Evolutionary conservation across 2,113 vertebrate genomes (phyloP).

Genomic region (Castor canadensis): DNA sequence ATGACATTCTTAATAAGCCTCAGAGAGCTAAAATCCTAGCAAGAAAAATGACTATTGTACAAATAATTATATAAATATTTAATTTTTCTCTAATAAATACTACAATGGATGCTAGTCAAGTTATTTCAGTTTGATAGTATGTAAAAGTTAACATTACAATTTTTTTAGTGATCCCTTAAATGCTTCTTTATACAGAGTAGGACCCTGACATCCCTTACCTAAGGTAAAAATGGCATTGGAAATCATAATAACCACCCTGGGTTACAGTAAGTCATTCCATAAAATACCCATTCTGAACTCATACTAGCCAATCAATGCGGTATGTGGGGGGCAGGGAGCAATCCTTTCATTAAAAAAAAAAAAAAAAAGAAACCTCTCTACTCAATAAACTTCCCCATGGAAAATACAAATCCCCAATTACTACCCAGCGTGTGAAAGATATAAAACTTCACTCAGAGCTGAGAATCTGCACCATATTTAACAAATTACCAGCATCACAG

Average conservation of each 20-base stretch:
- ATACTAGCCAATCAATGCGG: neutral
- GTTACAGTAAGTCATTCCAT: neutral
- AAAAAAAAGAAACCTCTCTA: slow-evolving; percentile 76
- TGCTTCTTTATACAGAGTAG: neutral
- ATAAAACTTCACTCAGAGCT: slow-evolving; percentile 78
- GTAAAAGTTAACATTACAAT: neutral
- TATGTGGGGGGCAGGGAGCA: neutral
- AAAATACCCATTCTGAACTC: slow-evolving; percentile 56
- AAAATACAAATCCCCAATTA: slow-evolving; percentile 87
- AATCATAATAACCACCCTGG: slow-evolving; percentile 45
- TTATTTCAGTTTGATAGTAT: neutral
- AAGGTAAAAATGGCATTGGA: slow-evolving; percentile 58
- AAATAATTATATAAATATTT: slow-evolving; percentile 33
- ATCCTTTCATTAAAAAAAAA: slow-evolving; percentile 73
- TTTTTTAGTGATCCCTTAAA: slow-evolving; percentile 35
- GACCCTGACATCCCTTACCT: slow-evolving; percentile 5
- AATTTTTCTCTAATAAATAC: slow-evolving; percentile 29
- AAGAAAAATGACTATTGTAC: neutral
- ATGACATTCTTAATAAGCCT: neutral
- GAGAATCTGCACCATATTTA: slow-evolving; percentile 79
- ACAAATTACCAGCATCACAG: slow-evolving; percentile 84
- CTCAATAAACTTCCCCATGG: slow-evolving; percentile 80
- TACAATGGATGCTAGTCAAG: neutral
- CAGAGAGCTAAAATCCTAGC: slow-evolving; percentile 24
- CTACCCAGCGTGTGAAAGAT: slow-evolving; percentile 80